Percentiles rank a stretch among this genome's conserved stretches.
Evolutionary conservation across 2,888 invertebrate species (phyloP).

Genomic region (Panorpa germanica): DNA sequence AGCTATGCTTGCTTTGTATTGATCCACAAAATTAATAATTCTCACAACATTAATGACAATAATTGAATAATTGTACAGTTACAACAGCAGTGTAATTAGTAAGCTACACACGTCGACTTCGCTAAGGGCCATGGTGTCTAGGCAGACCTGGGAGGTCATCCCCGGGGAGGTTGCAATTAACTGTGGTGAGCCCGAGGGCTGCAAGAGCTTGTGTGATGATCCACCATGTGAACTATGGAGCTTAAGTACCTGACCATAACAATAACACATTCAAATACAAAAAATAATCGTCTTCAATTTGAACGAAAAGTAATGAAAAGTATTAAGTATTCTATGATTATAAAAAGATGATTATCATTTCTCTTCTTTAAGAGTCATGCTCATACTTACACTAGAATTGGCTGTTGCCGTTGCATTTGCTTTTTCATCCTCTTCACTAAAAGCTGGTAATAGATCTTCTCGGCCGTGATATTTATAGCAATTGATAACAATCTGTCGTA

Average conservation of each 20-base stretch:
- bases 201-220: constrained; percentile 10
- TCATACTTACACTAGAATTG: constrained; percentile 25
- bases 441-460: constrained; percentile 86
- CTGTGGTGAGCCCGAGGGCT: constrained; percentile 22
- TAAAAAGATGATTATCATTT: too few species aligned
- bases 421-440: constrained; percentile 80
- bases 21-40: too few species aligned
- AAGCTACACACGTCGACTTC: constrained; percentile 50
- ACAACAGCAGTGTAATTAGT: background rate
- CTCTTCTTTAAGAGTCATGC: too few species aligned
- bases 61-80: background rate
- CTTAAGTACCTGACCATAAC: too few species aligned
- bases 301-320: too few species aligned
- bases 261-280: too few species aligned
- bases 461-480: constrained; percentile 96
- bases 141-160: constrained; percentile 53
- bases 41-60: background rate
- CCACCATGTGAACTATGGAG: constrained; percentile 10
- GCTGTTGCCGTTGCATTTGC: constrained; percentile 37
- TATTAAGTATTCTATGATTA: too few species aligned
- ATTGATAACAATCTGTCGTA: constrained; percentile 91
- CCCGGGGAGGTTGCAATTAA: constrained; percentile 30
- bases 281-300: too few species aligned
- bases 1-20: too few species aligned
- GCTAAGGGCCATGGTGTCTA: constrained; percentile 52